A percentile compares a stretch with the other conserved stretches of the same genome.
Conservation (phyloP, 2,113 vertebrate genomes). For the Chelonoidis abingdonii region DNA sequence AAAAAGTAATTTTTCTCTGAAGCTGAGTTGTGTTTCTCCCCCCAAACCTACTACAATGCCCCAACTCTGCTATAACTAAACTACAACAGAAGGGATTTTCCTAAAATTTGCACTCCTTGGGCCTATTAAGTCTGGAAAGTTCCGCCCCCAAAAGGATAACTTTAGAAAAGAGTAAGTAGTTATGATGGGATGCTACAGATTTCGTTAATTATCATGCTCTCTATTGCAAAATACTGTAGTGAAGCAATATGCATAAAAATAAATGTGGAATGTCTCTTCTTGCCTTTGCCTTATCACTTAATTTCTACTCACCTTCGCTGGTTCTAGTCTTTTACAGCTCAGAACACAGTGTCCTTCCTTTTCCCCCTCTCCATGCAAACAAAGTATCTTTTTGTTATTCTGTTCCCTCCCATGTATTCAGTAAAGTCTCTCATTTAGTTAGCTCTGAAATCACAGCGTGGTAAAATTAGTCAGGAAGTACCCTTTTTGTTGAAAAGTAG, state of each 20-base stretch:
- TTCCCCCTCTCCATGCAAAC: neutral
- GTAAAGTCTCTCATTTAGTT: neutral
- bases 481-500: neutral
- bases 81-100: neutral
- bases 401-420: neutral
- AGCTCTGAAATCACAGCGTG: neutral
- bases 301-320: neutral
- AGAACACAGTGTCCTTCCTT: neutral
- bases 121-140: neutral
- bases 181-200: neutral
- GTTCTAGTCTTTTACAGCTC: neutral
- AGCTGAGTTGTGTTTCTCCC: neutral
- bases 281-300: neutral
- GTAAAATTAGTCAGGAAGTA: neutral
- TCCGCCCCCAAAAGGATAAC: neutral
- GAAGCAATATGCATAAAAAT: neutral
- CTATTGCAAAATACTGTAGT: neutral
- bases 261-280: neutral
- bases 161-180: neutral
- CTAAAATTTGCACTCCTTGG: neutral
- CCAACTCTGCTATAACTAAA: neutral
- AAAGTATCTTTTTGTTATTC: neutral
- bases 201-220: neutral
- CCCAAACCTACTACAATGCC: neutral
- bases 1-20: neutral